These are phyloP conservation scores for Drosophila mettleri DNA, from an alignment of 2,888 invertebrate species.

Conservation along the genomic window DNA sequence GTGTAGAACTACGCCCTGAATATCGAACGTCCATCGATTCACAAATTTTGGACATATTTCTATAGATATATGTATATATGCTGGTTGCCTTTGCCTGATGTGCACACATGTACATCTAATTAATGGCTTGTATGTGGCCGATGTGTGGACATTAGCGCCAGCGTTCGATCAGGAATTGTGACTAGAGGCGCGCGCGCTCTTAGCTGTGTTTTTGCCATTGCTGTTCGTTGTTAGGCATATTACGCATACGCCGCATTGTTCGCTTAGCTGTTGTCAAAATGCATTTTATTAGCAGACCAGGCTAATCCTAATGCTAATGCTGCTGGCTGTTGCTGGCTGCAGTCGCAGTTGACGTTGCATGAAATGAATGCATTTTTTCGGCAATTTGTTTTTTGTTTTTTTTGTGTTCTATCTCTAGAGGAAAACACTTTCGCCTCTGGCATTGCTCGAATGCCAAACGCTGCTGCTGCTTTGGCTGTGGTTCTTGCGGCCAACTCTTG, in stretches of 20 bases:
- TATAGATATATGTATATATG: background rate
- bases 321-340: background rate
- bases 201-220: constrained; percentile 19
- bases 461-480: constrained; percentile 32
- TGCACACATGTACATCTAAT: constrained; percentile 13
- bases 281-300: constrained; percentile 34
- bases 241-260: constrained; percentile 60
- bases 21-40: constrained; percentile 53
- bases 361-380: constrained; percentile 65
- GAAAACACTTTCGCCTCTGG: constrained; percentile 74
- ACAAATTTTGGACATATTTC: constrained; percentile 14
- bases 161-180: constrained; percentile 11
- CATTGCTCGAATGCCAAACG: constrained; percentile 70
- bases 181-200: constrained; percentile 19
- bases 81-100: background rate
- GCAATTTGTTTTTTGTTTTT: background rate
- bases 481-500: constrained; percentile 26
- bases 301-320: background rate
- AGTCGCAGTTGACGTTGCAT: constrained; percentile 58
- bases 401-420: background rate
- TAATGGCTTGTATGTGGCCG: constrained; percentile 23
- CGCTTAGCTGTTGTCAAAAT: constrained; percentile 8
- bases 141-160: constrained; percentile 20
- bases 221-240: constrained; percentile 24
- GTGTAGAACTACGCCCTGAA: constrained; percentile 28